Base-by-base conservation (phyloP, 2,113 vertebrate genomes). In the Chauna torquata region DNA sequence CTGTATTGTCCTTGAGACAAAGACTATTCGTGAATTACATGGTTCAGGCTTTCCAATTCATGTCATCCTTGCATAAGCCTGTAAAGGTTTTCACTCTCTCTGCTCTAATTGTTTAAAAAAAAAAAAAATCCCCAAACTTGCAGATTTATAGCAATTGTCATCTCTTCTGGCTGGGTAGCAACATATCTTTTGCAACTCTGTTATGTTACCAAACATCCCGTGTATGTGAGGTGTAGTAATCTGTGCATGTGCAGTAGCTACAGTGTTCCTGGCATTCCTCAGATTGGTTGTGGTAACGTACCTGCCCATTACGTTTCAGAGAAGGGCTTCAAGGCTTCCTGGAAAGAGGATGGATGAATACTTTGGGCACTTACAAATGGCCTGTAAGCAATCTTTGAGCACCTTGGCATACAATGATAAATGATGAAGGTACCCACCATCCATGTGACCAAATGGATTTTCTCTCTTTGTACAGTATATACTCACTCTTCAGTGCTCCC, bases 201-300 rank as follows among this genome's bases (percentile, higher is more conserved):
- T 36, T 18, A 1, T 4, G 1, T 36, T 50, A 32, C 58, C 69
- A 25, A 1, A 7, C 3, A 5, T n/a, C 10, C 69, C 13, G 17
- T 49, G 30, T 34, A 1, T 2, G 10, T 19, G n/a, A 44, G 36
- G 28, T 23, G 7, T 40, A 17, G 38, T 50, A 27, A 5, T 50
- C 40, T 3, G 0, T 4, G 11, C 2, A 1, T 25, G 40, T 47
- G 79, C 62, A 45, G 24, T 24, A 44, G 40, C 14, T 22, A 3
- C 12, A 14, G 18, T 12, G 7, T 12, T 50, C 59, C 78, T 8
- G 45, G 30, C 8, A 3, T 62, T 68, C 50, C 62, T 58, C 24
- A 44, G 76, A 52, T 55, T 58, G 7, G 0, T 0, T 15, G 9
- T 8, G 14, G 3, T 52, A 52, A 36, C 3, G 0, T 42, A 30